Percentiles rank a stretch among this genome's conserved stretches.
Evolutionary conservation across 2,888 invertebrate genomes (phyloP).

Genomic region (Leucoma salicis): DNA sequence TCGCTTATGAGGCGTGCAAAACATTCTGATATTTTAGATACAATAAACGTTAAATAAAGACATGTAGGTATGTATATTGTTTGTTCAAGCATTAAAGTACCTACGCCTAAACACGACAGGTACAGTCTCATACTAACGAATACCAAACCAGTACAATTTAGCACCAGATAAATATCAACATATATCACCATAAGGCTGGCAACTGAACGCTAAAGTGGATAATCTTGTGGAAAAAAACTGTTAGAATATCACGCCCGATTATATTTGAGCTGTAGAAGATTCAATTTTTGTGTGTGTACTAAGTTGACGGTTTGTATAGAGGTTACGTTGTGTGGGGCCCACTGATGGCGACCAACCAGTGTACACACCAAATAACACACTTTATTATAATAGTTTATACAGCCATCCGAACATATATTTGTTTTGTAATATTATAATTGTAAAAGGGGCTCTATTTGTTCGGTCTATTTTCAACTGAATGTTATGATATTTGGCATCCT

Average conservation of each 20-base stretch:
- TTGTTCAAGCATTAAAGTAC: constrained; percentile 4
- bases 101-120: constrained; percentile 4
- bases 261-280: constrained; percentile 37
- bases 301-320: neutral
- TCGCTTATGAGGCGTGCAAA: neutral
- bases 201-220: constrained; percentile 37
- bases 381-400: neutral
- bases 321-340: constrained; percentile 1
- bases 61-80: constrained; percentile 3
- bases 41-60: constrained; percentile 1
- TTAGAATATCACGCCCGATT: constrained; percentile 41
- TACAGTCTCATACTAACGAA: constrained; percentile 1
- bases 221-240: constrained; percentile 34
- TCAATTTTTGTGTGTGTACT: constrained; percentile 25
- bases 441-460: neutral
- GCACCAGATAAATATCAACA: constrained; percentile 41
- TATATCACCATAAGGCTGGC: constrained; percentile 30
- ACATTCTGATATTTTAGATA: constrained; percentile 1
- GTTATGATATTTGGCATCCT: neutral
- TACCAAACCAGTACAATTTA: constrained; percentile 35
- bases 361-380: constrained; percentile 1
- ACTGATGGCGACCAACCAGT: constrained; percentile 2
- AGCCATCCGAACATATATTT: neutral
- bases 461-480: neutral
- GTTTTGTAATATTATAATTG: neutral